Conservation (phyloP, 1,140 invertebrate species). For the Homarus americanus region DNA sequence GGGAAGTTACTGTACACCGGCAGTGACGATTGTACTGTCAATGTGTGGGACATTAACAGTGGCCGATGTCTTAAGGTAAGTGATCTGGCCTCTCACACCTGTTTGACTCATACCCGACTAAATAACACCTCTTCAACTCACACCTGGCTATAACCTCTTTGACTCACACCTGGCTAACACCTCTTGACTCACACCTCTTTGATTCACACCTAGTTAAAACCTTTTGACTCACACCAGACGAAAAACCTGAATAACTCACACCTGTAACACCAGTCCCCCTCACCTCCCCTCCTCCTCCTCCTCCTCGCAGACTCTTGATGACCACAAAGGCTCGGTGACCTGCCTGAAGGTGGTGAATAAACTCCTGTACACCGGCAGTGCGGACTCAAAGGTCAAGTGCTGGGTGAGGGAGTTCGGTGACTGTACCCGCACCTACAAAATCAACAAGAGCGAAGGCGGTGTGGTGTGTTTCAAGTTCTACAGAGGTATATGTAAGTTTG, state of each 20-base stretch:
- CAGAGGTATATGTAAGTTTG: slow-evolving; percentile 80
- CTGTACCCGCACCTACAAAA: slow-evolving; percentile 80
- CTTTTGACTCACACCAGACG: too few species aligned
- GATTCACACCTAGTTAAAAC: too few species aligned
- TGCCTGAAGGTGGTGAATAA: slow-evolving; percentile 80
- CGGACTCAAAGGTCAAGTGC: slow-evolving; percentile 80
- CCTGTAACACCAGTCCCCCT: too few species aligned
- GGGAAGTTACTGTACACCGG: slow-evolving; percentile 80
- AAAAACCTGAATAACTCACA: too few species aligned
- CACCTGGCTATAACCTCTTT: too few species aligned
- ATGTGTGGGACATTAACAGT: slow-evolving; percentile 80
- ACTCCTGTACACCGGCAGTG: slow-evolving; percentile 81
- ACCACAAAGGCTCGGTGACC: slow-evolving; percentile 80
- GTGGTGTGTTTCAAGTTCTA: slow-evolving; percentile 79
- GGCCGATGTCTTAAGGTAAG: slow-evolving; percentile 77
- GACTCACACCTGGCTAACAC: too few species aligned
- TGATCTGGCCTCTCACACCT: too few species aligned
- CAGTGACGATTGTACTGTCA: slow-evolving; percentile 79
- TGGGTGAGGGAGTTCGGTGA: slow-evolving; percentile 82
- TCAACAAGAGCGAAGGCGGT: slow-evolving; percentile 79
- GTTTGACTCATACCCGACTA: too few species aligned
- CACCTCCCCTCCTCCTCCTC: too few species aligned
- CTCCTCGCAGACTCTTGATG: slow-evolving; percentile 77
- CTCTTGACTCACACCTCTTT: too few species aligned
- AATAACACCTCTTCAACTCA: too few species aligned